A percentile compares a stretch with the other conserved stretches of the same genome.
Evolutionary conservation across 1,140 invertebrate genomes (phyloP).

Genomic region (Caerostris extrusa): DNA sequence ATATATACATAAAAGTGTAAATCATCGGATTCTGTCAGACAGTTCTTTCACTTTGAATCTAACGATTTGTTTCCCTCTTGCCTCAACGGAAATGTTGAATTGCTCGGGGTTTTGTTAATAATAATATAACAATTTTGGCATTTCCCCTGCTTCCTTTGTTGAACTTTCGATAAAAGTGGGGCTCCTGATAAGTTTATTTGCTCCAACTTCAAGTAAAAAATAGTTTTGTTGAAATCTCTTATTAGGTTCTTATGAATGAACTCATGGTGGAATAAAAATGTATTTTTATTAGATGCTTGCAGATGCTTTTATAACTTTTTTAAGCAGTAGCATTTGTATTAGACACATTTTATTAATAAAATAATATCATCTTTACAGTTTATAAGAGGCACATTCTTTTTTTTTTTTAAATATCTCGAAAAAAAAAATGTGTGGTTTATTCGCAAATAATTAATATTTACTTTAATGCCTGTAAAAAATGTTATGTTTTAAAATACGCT

Average conservation of each 20-base stretch:
- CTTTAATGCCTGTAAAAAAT: no score
- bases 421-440: no score
- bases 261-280: no score
- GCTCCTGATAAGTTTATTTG: constrained; percentile 20
- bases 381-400: no score
- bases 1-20: constrained; percentile 43
- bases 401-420: no score
- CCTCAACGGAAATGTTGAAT: constrained; percentile 42
- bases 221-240: not conserved
- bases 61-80: constrained; percentile 62
- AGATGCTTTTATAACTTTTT: no score
- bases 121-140: constrained; percentile 56
- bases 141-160: constrained; percentile 29
- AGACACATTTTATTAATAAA: no score
- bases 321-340: no score
- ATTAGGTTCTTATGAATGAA: not conserved
- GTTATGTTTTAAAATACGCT: no score
- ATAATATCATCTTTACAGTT: no score
- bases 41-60: constrained; percentile 65
- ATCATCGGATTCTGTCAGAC: constrained; percentile 52
- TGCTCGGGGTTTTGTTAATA: constrained; percentile 44
- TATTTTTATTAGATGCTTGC: no score
- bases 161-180: not conserved
- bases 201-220: not conserved
- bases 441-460: no score